A percentile compares a stretch with the other conserved stretches of the same genome.
These are phyloP conservation scores for Pitangus sulphuratus DNA, from an alignment of 2,797 vertebrate species.

Conservation along the genomic window DNA sequence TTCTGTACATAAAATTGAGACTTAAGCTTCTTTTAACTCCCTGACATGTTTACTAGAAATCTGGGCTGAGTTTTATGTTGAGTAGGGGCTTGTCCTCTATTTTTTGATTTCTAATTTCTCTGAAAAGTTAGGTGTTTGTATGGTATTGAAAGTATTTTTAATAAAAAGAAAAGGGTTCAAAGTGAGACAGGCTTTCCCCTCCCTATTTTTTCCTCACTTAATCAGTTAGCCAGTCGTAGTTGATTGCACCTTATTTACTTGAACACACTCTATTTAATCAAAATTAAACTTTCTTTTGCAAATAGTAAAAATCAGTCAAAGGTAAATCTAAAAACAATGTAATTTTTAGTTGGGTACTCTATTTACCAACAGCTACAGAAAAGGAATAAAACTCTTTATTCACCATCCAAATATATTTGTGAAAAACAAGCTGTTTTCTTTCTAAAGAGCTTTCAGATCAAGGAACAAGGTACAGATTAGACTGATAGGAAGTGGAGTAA, in stretches of 20 bases:
- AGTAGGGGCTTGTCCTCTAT: neutral
- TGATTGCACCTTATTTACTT: neutral
- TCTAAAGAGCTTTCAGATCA: neutral
- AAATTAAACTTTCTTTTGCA: neutral
- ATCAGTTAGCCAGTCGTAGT: neutral
- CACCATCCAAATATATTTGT: neutral
- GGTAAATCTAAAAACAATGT: neutral
- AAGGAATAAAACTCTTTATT: neutral
- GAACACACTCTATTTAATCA: neutral
- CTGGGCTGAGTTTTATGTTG: neutral
- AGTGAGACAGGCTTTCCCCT: neutral
- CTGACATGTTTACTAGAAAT: neutral
- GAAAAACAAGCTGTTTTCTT: neutral
- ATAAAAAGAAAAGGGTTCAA: neutral
- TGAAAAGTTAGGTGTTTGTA: neutral
- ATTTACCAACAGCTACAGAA: neutral
- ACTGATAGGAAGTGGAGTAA: neutral
- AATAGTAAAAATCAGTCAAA: neutral
- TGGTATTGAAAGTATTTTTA: neutral
- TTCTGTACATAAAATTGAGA: neutral
- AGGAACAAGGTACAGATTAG: neutral
- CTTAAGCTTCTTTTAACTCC: neutral
- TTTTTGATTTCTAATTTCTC: neutral
- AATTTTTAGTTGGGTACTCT: neutral
- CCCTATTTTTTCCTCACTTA: neutral